Conservation (phyloP, 35 echinoderm and acorn worm species). For the Ophiothrix spiculata region DNA sequence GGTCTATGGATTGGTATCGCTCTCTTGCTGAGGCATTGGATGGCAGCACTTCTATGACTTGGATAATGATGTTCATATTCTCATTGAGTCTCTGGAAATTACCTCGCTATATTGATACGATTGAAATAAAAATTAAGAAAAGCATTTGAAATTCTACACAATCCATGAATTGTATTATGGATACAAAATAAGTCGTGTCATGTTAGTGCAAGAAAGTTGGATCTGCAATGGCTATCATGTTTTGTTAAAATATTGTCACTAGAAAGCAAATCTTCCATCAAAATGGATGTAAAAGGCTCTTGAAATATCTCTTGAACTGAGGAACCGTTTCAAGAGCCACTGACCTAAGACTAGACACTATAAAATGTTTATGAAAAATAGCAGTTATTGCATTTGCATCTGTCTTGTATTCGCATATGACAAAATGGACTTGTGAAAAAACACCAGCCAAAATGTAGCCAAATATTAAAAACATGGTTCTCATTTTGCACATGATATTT, state of each 20-base stretch:
- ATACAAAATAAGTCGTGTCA: background rate
- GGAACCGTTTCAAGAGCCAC: too few relatives aligned
- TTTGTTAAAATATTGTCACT: background rate
- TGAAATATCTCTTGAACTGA: too few relatives aligned
- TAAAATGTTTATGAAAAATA: too few relatives aligned
- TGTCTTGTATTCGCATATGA: too few relatives aligned
- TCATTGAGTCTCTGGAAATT: constrained; percentile 50
- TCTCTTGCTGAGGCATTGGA: constrained; percentile 32
- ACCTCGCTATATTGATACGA: background rate
- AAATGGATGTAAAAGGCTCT: too few relatives aligned
- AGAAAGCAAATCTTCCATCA: background rate
- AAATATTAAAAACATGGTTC: too few relatives aligned
- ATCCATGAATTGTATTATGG: background rate
- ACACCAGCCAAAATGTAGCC: too few relatives aligned
- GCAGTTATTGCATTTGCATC: too few relatives aligned
- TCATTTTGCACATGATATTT: too few relatives aligned
- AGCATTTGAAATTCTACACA: background rate
- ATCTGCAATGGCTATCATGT: too few relatives aligned
- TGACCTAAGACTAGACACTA: too few relatives aligned
- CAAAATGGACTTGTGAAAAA: too few relatives aligned
- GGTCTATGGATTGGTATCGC: constrained; percentile 45
- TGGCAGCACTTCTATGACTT: constrained; percentile 73
- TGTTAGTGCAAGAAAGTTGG: background rate
- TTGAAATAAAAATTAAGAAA: background rate
- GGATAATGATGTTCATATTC: constrained; percentile 33